Conservation (phyloP, 2,888 invertebrate species). For the Diplazon laetatorius region DNA sequence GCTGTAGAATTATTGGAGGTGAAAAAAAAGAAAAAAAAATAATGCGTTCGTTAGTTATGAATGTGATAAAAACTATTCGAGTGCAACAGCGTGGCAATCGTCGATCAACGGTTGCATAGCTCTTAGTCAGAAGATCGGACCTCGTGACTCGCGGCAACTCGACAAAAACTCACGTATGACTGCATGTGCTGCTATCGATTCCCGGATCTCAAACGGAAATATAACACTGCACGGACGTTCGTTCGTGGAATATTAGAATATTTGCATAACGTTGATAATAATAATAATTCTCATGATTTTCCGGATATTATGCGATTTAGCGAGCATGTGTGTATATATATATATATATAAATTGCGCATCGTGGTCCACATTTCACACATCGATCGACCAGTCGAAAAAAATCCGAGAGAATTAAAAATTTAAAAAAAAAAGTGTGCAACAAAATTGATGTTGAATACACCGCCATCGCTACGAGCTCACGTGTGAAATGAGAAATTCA, state of each 20-base stretch:
- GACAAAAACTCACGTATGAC: slow-evolving; percentile 13
- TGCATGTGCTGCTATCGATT: slow-evolving; percentile 47
- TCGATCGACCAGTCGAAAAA: no score
- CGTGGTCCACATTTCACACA: no score
- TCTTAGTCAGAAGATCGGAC: slow-evolving; percentile 39
- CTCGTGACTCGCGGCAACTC: slow-evolving; percentile 12
- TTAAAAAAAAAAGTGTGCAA: neutral
- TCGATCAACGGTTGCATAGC: no score
- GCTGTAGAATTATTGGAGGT: no score
- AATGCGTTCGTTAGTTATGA: slow-evolving; percentile 1
- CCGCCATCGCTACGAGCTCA: neutral
- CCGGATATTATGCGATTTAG: slow-evolving; percentile 67
- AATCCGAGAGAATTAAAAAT: no score
- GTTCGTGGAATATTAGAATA: slow-evolving; percentile 74
- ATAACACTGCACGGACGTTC: slow-evolving; percentile 76
- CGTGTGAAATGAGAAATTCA: slow-evolving; percentile 66
- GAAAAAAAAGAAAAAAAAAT: no score
- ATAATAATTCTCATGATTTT: slow-evolving; percentile 78
- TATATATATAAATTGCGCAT: no score
- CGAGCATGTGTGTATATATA: no score
- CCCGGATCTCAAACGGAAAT: slow-evolving; percentile 77
- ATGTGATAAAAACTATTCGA: neutral
- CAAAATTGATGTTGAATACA: neutral
- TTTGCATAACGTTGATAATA: slow-evolving; percentile 79
- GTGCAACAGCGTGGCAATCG: no score